Evolutionary conservation across 2,888 invertebrate genomes (phyloP), one percentile per base, ranked within the genome.

Genomic region (Euplexia lucipara): DNA sequence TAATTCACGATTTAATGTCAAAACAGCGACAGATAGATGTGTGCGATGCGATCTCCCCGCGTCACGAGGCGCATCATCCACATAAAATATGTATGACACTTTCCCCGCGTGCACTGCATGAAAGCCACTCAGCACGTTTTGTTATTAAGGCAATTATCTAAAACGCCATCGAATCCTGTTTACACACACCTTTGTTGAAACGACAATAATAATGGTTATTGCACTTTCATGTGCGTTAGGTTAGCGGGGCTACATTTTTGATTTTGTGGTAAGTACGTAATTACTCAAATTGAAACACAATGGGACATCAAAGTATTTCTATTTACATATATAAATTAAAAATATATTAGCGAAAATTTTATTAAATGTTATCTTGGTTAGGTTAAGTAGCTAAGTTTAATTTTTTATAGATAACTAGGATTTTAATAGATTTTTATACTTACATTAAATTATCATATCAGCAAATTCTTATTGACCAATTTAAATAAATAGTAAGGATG

Each of bases 91-190:
- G 44, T 78, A 71, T 74, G 79, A 77, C 83, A 86, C 86, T 87
- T 89, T 89, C 88, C 81, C 85, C 80, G 62, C 75, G 47, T 77
- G 77, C 72, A 72, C 79, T 76, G 80, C 80, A 83, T 73, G 78
- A 78, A 72, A 83, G 79, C 79, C 56, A 64, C 68, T 77, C 76
- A 69, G 53, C 79, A 69, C 70, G 70, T 63, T 72, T 74, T 76
- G 64, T 70, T 77, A 66, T 62, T 71, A 63, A 18, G 54, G 63
- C 56, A 70, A 74, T 78, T 81, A 81, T 81, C 73, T 80, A 74
- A 75, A 80, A 80, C 64, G 61, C 70, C 67, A 81, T 70, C 62
- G 49, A 70, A 81, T 73, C 73, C 75, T 79, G 64, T 73, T 66
- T 26, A 52, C 66, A 70, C 48, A 53, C 52, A 30, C 41, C 26